Evolutionary conservation across 92 coral and sea anemone genomes (phyloP), one percentile per base, ranked within the genome.

Genomic region (Palythoa grandiflora): DNA sequence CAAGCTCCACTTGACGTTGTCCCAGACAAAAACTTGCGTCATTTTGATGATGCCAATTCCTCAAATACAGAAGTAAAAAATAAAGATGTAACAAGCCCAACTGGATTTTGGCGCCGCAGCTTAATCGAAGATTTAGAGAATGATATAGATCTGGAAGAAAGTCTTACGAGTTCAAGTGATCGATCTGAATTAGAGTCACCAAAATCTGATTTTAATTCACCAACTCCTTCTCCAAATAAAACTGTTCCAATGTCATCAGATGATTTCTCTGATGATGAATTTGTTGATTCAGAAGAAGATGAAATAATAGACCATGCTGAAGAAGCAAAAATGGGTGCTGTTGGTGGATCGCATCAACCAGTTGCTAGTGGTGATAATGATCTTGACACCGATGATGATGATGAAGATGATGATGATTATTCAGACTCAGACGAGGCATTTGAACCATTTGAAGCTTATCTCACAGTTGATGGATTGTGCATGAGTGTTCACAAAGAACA

Each of bases 71-170:
- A 92, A 72, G 81, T 80, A 11, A 77, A 73, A 74, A 85, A 75
- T n/a, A 89, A 83, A 59, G 74, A 73, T 71, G 16, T 16, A 20
- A 88, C 52, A 50, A 83, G 83, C 53, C 70, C 74, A 9, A 73
- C 48, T 35, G 91, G 87, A 35, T 88, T 90, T 53, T 97, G 99
- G 99, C 89, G 99, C 21, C 83, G 89, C 14, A 95, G 97, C 75
- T 87, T 97, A 87, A 92, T 97, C 38, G 80, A 93, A 74, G 99
- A 97, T 87, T 80, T 97, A 80, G 96, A 97, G 51, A 92, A 87
- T 65, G 93, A 94, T 77, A 93, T 93, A 9, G 88, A 88, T 53
- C 87, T 91, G 75, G 99, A 96, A 21, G 96, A 95, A 53, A 88
- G 93, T 47, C 14, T 84, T 37, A 93, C 90, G n/a, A 90, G 93